Evolutionary conservation across 2,113 vertebrate genomes (phyloP).

Genomic region (Pseudolaguvia tuberculata): DNA sequence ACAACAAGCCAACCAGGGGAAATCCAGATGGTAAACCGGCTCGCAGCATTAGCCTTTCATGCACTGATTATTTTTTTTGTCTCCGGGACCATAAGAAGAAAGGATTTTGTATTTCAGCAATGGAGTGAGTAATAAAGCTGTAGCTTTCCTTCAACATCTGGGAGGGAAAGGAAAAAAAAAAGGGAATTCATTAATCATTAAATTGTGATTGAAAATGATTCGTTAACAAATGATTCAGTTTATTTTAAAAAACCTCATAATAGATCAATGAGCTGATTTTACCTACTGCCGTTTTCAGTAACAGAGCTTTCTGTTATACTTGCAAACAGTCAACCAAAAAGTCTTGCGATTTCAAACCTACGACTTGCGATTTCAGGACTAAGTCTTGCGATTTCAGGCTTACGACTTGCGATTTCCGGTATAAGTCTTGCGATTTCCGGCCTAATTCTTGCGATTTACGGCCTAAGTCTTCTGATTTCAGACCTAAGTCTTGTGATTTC

Average conservation of each 20-base stretch:
- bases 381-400: too few relatives aligned
- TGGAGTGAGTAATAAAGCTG: slow-evolving; percentile 14
- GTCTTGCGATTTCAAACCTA: too few relatives aligned
- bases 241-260: not conserved
- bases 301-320: not conserved
- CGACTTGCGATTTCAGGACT: too few relatives aligned
- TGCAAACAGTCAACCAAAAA: not conserved
- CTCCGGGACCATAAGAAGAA: slow-evolving; percentile 27
- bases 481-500: too few relatives aligned
- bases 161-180: not conserved
- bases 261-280: not conserved
- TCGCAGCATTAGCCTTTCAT: slow-evolving; percentile 25
- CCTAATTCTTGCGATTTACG: too few relatives aligned
- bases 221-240: not conserved
- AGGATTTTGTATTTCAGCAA: slow-evolving; percentile 1
- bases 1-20: slow-evolving; percentile 30
- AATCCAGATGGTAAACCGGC: slow-evolving; percentile 30
- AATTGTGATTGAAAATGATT: not conserved
- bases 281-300: not conserved
- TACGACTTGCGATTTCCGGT: too few relatives aligned
- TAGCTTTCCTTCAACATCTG: not conserved
- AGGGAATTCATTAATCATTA: not conserved
- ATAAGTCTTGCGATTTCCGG: too few relatives aligned
- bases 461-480: too few relatives aligned
- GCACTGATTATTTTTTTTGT: not conserved